Conservation (phyloP, 2,888 invertebrate genomes). For the Apotomis betuletana region DNA sequence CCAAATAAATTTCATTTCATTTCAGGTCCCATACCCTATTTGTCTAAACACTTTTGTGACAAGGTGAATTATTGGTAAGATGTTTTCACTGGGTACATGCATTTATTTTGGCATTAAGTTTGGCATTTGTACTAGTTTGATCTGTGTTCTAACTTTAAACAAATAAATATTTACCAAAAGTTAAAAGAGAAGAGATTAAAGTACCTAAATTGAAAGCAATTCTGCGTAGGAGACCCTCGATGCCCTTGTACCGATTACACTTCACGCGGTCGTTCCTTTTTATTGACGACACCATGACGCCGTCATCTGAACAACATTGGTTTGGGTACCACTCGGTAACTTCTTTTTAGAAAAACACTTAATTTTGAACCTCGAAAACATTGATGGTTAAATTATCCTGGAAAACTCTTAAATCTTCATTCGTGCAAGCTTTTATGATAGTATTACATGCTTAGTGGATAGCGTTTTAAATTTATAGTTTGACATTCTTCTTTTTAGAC, state of each 20-base stretch:
- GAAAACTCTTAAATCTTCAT: slow-evolving; percentile 10
- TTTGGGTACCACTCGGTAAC: not conserved
- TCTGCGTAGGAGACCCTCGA: slow-evolving; percentile 70
- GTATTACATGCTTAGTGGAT: slow-evolving; percentile 1
- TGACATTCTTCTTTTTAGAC: slow-evolving; percentile 2
- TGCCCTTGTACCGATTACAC: slow-evolving; percentile 64
- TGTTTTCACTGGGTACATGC: too few relatives aligned
- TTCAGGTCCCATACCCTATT: too few relatives aligned
- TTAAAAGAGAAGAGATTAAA: not conserved
- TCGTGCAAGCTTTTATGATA: not conserved
- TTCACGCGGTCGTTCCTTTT: not conserved
- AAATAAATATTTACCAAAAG: too few relatives aligned
- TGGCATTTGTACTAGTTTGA: too few relatives aligned
- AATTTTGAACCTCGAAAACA: slow-evolving; percentile 49
- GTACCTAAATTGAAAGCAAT: slow-evolving; percentile 72
- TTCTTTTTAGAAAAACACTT: slow-evolving; percentile 36
- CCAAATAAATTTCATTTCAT: too few relatives aligned
- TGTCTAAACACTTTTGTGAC: too few relatives aligned
- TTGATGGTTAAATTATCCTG: slow-evolving; percentile 6
- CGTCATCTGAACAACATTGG: not conserved
- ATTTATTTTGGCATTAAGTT: too few relatives aligned
- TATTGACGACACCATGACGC: slow-evolving; percentile 1
- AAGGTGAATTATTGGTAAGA: too few relatives aligned
- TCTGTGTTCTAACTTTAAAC: too few relatives aligned
- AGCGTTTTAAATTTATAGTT: slow-evolving; percentile 8